Conservation (phyloP, 1,140 invertebrate genomes). For the Bombus balteatus region DNA sequence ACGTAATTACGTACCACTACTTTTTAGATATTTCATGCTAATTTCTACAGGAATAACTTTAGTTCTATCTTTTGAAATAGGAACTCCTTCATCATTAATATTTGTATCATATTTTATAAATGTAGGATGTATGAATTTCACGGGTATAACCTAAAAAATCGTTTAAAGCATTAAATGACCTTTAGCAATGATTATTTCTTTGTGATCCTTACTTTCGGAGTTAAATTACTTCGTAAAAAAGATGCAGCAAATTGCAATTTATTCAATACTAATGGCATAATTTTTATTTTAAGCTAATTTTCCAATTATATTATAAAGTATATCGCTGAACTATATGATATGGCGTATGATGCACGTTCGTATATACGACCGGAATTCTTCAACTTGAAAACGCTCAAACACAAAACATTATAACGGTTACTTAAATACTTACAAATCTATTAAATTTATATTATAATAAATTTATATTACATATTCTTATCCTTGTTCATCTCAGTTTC, state of each 20-base stretch:
- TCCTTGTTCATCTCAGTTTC: not conserved
- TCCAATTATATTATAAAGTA: not conserved
- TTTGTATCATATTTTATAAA: not conserved
- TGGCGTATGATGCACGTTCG: not conserved
- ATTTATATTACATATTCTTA: not conserved
- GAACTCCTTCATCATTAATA: constrained; percentile 52
- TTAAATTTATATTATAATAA: not conserved
- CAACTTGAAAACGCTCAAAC: not conserved
- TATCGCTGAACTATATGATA: not conserved
- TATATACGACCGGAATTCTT: not conserved
- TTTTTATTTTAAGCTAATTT: constrained; percentile 5
- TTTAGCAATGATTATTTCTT: not conserved
- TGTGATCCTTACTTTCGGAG: constrained; percentile 53
- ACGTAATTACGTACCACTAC: constrained; percentile 83
- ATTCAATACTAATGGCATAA: constrained; percentile 59
- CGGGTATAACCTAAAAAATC: constrained; percentile 69
- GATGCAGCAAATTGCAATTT: constrained; percentile 41
- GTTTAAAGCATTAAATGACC: not conserved
- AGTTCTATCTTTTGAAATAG: constrained; percentile 86
- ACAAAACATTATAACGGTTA: not conserved
- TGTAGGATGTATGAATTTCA: constrained; percentile 61
- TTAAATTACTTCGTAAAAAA: constrained; percentile 35
- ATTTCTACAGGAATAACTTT: constrained; percentile 90
- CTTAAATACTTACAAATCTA: not conserved
- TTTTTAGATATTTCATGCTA: constrained; percentile 93